Percentiles rank a stretch among this genome's conserved stretches.
Conservation (phyloP, 2,888 invertebrate genomes). For the Lasius platythorax region DNA sequence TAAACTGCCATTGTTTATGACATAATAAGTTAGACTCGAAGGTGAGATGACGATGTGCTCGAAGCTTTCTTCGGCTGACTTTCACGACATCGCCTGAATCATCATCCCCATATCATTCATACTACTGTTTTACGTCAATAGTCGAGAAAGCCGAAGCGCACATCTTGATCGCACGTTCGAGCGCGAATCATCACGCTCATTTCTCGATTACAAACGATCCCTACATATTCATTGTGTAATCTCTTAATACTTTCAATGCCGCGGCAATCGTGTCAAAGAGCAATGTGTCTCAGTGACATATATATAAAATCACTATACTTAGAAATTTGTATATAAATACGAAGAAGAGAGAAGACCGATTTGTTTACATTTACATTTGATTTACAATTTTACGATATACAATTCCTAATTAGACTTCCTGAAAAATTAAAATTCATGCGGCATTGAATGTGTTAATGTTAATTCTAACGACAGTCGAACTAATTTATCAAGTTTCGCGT, state of each 20-base stretch:
- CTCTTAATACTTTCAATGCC: conserved; percentile 19
- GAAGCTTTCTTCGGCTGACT: conserved; percentile 78
- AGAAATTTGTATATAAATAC: not conserved
- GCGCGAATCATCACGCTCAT: conserved; percentile 8
- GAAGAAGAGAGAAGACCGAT: not conserved
- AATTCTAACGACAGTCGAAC: conserved; percentile 45
- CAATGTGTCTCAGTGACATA: conserved; percentile 3
- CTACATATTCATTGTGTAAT: not conserved
- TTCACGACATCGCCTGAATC: conserved; percentile 83
- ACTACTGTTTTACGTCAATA: conserved; percentile 83
- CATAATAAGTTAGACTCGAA: conserved; percentile 38
- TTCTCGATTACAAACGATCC: not conserved
- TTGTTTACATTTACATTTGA: conserved; percentile 12
- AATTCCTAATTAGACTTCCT: not conserved
- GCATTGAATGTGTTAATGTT: conserved; percentile 43
- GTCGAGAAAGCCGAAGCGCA: conserved; percentile 68
- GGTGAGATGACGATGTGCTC: conserved; percentile 52
- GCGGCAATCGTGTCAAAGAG: not conserved
- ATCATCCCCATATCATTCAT: conserved; percentile 84
- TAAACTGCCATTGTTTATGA: conserved; percentile 62
- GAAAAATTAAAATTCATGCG: not conserved
- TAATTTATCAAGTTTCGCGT: conserved; percentile 49
- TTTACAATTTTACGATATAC: not conserved
- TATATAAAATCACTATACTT: not conserved
- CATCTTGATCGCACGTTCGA: conserved; percentile 41